phyloP scores from a whole-genome alignment of 2,113 vertebrate species.

The Hepsetus odoe region DNA sequence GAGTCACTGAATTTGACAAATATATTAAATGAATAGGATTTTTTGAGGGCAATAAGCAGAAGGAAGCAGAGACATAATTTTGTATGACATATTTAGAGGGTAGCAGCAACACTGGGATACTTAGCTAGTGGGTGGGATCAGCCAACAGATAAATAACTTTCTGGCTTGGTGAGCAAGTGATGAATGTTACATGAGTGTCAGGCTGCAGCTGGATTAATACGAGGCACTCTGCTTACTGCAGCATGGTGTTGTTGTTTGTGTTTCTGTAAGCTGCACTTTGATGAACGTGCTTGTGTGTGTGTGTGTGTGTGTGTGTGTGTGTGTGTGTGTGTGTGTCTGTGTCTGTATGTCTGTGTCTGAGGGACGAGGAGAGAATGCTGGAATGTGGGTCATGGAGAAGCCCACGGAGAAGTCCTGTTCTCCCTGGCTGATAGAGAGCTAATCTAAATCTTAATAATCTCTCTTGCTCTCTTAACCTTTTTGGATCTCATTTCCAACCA shows the following conservation, averaged over 20 bases:
- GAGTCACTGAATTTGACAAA: too few relatives aligned
- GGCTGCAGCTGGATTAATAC: neutral
- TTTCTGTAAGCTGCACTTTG: constrained; percentile 5
- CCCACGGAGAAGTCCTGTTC: constrained; percentile 19
- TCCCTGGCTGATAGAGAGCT: constrained; percentile 6
- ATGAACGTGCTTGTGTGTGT: neutral
- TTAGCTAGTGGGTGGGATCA: too few relatives aligned
- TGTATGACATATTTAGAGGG: too few relatives aligned
- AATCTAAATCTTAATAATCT: constrained; percentile 14
- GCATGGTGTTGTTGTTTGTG: neutral
- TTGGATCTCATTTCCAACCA: neutral
- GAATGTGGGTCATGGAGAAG: constrained; percentile 50
- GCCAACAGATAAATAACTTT: too few relatives aligned
- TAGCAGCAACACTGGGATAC: too few relatives aligned
- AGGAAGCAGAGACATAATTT: too few relatives aligned
- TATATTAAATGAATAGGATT: too few relatives aligned
- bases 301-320: neutral
- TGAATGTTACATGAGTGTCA: neutral
- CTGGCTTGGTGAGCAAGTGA: neutral
- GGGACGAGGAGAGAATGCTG: constrained; percentile 5
- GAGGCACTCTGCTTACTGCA: neutral
- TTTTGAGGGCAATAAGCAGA: too few relatives aligned
- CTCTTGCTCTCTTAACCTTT: neutral
- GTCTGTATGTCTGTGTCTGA: neutral
- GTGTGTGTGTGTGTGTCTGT: neutral